Evolutionary conservation across 30 jellyfish, hydroid and myxozoan genomes (phyloP), one percentile per base, ranked within the genome.

Genomic region (Rhopilema esculentum): DNA sequence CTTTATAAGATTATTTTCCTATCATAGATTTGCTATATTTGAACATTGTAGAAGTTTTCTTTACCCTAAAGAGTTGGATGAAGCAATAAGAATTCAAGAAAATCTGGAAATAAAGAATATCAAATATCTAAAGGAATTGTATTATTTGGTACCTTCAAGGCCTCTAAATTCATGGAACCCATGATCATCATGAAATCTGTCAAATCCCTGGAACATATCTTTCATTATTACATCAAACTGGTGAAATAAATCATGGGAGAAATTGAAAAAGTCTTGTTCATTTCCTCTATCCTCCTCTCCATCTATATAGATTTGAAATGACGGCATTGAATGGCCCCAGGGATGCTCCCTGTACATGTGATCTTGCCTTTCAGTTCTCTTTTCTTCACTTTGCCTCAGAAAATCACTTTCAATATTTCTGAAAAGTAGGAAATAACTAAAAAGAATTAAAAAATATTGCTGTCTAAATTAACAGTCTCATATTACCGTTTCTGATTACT

Each of bases 401-500:
- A 81, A 66, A 49, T 81, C 91, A 31, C 40, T 51, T 40, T 81
- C 91, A 66, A 81, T 81, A 81, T 81, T 69, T 71, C 91, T 81
- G 31, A 27, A 79, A 79, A 25, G 33, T 16, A 50, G 4, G 19
- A 1, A 7, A 33, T 12, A 8, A 29, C 49, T 12, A 50, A 15
- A 72, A 20, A 27, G 6, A n/a, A 20, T 23, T 9, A 23, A 23
- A 69, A n/a, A n/a, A n/a, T n/a, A n/a, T n/a, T n/a, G n/a, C n/a
- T n/a, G n/a, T n/a, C n/a, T n/a, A n/a, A n/a, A n/a, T n/a, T n/a
- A n/a, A n/a, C n/a, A n/a, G n/a, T n/a, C n/a, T n/a, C n/a, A n/a
- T n/a, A n/a, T n/a, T n/a, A n/a, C n/a, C n/a, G n/a, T n/a, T n/a
- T n/a, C n/a, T n/a, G n/a, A n/a, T n/a, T n/a, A n/a, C n/a, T n/a